These are phyloP conservation scores for Beroe forskalii DNA, from an alignment of 37 sponge, comb jelly and placozoan species.

Conservation along the genomic window DNA sequence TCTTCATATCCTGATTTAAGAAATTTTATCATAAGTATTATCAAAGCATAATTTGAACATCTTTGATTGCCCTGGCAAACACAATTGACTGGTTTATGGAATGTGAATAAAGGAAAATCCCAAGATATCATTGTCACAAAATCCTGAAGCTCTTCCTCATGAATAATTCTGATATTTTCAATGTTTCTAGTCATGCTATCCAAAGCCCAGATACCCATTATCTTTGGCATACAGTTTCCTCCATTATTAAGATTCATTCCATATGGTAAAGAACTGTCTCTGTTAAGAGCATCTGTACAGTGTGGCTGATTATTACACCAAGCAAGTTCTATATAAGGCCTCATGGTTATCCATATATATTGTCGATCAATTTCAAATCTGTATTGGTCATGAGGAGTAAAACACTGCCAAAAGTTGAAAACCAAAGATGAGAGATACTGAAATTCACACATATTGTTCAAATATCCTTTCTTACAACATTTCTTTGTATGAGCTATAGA, in stretches of 20 bases:
- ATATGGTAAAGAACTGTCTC: not conserved
- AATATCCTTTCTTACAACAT: not conserved
- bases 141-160: conserved; percentile 1
- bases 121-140: conserved; percentile 43
- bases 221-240: not conserved
- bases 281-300: not conserved
- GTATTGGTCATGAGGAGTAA: not conserved
- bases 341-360: not conserved
- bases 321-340: conserved; percentile 11
- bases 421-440: not conserved
- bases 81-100: not conserved
- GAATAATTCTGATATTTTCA: conserved; percentile 5
- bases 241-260: not conserved
- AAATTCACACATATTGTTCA: not conserved
- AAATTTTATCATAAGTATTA: no score
- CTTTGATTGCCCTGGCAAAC: not conserved
- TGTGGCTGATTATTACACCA: not conserved
- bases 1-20: no score
- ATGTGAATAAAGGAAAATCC: not conserved
- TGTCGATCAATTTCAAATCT: not conserved
- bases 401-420: not conserved
- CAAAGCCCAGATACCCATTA: conserved; percentile 21
- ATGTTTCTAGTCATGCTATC: conserved; percentile 9
- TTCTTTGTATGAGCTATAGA: not conserved
- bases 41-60: not conserved